Conservation (phyloP, 1,140 invertebrate genomes). For the Akabosia matsudoensis region DNA sequence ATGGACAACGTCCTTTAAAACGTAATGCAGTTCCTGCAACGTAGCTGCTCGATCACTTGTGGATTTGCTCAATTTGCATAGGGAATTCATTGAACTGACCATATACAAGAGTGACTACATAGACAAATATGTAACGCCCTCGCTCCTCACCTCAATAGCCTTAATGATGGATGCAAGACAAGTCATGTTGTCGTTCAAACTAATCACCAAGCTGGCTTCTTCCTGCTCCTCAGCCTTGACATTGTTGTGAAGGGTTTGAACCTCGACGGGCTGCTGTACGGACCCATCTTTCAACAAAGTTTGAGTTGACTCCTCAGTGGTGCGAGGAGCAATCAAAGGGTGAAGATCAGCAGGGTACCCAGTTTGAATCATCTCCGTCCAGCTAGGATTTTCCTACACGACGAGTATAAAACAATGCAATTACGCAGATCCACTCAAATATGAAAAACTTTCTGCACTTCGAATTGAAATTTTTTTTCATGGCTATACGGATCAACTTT, state of each 20-base stretch:
- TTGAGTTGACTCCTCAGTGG: constrained; percentile 90
- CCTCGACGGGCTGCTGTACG: constrained; percentile 86
- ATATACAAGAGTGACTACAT: no score
- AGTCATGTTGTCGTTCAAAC: constrained; percentile 79
- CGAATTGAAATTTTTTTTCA: not conserved
- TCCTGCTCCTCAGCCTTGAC: constrained; percentile 52
- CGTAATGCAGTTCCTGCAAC: no score
- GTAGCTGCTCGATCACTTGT: no score
- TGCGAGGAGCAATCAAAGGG: constrained; percentile 87
- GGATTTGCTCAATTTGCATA: no score
- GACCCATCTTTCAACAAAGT: constrained; percentile 80
- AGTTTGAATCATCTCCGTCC: constrained; percentile 62
- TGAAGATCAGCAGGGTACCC: constrained; percentile 87
- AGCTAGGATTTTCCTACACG: not conserved
- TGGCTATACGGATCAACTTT: not conserved
- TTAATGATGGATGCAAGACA: constrained; percentile 81
- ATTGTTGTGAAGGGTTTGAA: constrained; percentile 13
- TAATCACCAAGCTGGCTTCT: constrained; percentile 72
- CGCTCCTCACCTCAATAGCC: constrained; percentile 65
- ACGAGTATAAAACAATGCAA: not conserved
- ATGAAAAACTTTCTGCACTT: not conserved
- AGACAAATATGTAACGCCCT: no score
- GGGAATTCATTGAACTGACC: no score
- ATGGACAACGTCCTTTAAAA: no score
- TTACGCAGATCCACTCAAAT: not conserved